phyloP scores from a whole-genome alignment of 2,888 invertebrate species.

The Volucella inflata region DNA sequence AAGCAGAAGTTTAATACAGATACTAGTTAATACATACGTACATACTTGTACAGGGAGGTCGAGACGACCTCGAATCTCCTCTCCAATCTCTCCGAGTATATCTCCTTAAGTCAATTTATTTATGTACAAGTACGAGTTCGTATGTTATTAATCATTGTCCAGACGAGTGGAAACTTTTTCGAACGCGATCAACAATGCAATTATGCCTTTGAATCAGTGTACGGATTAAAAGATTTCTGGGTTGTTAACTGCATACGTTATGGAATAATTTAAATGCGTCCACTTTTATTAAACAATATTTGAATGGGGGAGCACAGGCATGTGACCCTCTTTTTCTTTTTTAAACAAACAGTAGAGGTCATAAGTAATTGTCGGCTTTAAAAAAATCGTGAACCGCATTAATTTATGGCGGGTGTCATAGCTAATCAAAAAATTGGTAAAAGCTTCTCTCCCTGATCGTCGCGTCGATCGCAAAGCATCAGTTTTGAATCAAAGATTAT shows the following conservation, averaged over 20 bases:
- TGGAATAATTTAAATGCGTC: conserved; percentile 60
- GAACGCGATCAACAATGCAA: conserved; percentile 54
- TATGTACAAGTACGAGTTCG: too few species aligned
- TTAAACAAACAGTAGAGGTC: conserved; percentile 14
- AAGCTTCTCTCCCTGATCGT: too few species aligned
- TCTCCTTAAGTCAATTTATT: conserved; percentile 36
- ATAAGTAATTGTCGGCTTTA: background rate
- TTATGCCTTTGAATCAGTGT: background rate
- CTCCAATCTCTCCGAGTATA: conserved; percentile 18
- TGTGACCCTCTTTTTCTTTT: conserved; percentile 31
- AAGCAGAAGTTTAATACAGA: background rate
- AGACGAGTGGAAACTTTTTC: conserved; percentile 64
- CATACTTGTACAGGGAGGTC: conserved; percentile 10
- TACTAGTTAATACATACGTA: background rate
- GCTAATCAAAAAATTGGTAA: too few species aligned
- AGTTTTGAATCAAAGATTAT: too few species aligned
- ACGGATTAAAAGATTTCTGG: conserved; percentile 37
- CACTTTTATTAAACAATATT: conserved; percentile 50
- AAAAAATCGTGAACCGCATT: too few species aligned
- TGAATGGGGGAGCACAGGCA: conserved; percentile 40
- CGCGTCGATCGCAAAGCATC: too few species aligned
- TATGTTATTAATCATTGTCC: conserved; percentile 11
- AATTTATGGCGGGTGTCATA: too few species aligned
- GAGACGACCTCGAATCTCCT: conserved; percentile 50
- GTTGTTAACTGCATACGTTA: conserved; percentile 62